phyloP scores from a whole-genome alignment of 2,113 vertebrate genomes.

The Argyrosomus japonicus region DNA sequence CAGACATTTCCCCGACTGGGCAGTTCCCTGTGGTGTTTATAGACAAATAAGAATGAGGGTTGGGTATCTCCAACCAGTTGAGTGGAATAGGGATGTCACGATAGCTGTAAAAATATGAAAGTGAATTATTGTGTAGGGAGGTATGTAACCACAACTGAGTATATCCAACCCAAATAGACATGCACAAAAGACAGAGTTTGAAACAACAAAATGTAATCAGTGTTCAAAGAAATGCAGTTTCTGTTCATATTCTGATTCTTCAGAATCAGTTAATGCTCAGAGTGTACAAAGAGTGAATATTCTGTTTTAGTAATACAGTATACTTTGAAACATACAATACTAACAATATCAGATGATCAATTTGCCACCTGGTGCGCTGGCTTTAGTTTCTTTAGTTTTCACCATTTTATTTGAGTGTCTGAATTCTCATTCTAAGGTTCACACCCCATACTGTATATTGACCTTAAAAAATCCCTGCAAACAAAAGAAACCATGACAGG shows the following conservation, averaged over 20 bases:
- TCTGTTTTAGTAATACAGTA: not conserved
- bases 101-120: too few species aligned
- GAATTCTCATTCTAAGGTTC: too few species aligned
- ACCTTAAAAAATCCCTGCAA: not conserved
- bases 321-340: not conserved
- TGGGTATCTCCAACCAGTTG: not conserved
- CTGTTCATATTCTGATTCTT: too few species aligned
- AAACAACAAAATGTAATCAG: too few species aligned
- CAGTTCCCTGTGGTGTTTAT: not conserved
- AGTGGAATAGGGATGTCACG: too few species aligned
- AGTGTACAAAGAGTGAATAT: not conserved
- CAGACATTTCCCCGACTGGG: not conserved
- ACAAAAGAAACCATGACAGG: not conserved
- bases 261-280: too few species aligned
- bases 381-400: not conserved
- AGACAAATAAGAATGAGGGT: not conserved
- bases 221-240: too few species aligned
- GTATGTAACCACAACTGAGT: too few species aligned
- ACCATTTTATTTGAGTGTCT: too few species aligned
- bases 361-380: not conserved
- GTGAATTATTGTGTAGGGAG: too few species aligned
- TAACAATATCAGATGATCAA: not conserved
- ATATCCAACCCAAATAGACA: too few species aligned
- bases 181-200: too few species aligned
- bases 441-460: not conserved